Evolutionary conservation across 2,888 invertebrate genomes (phyloP).

Genomic region (Dicycla oo): DNA sequence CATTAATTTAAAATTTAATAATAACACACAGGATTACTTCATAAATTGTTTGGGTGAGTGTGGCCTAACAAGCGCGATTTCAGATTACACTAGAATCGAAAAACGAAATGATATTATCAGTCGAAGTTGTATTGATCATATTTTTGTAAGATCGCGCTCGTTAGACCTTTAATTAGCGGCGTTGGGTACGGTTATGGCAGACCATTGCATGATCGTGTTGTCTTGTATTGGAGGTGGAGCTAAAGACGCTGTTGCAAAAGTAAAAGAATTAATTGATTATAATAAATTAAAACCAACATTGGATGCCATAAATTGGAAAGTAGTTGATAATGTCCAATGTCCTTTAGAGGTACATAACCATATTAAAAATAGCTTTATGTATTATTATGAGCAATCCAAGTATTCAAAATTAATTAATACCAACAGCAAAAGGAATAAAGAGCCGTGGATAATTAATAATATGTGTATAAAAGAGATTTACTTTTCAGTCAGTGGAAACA

Average conservation of each 20-base stretch:
- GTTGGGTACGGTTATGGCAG: neutral
- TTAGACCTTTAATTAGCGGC: neutral
- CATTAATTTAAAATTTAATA: no score
- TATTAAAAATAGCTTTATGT: neutral
- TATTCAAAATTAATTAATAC: neutral
- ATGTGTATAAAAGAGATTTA: no score
- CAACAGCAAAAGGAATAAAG: neutral
- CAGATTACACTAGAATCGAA: neutral
- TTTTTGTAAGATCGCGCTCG: neutral
- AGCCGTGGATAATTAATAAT: neutral
- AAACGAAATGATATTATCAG: neutral
- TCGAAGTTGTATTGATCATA: neutral
- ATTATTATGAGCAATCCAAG: neutral
- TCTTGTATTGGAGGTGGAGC: neutral
- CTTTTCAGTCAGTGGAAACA: no score
- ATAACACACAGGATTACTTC: no score
- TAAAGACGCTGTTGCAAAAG: neutral
- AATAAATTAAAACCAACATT: no score
- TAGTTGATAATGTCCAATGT: neutral
- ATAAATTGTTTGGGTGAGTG: no score
- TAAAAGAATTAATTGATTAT: neutral
- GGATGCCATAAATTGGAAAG: no score
- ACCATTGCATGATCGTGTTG: neutral
- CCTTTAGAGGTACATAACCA: neutral
- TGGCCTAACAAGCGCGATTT: neutral